phyloP scores from a whole-genome alignment of 2,888 invertebrate genomes.

The Andricus quercusramuli region DNA sequence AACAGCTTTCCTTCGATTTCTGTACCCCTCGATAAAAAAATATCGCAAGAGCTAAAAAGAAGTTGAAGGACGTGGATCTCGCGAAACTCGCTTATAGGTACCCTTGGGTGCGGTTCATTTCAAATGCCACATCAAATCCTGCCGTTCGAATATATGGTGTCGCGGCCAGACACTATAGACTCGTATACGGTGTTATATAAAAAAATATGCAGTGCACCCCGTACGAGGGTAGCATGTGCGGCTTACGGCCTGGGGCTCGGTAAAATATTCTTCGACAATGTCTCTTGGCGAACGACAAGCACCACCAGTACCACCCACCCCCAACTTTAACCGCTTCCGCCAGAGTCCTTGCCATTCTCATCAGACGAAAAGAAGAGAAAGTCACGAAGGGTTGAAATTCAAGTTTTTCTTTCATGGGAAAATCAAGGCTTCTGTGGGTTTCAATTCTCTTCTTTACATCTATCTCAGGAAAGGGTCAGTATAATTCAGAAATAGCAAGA shows the following conservation, averaged over 20 bases:
- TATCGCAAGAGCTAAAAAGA: slow-evolving; percentile 25
- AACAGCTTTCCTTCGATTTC: neutral
- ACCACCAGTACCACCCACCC: slow-evolving; percentile 4
- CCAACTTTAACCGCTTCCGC: slow-evolving; percentile 9
- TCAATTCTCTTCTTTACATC: neutral
- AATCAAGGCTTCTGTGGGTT: neutral
- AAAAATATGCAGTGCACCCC: slow-evolving; percentile 48
- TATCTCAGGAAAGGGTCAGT: neutral
- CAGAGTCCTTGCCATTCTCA: slow-evolving; percentile 14
- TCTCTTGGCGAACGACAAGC: slow-evolving; percentile 44
- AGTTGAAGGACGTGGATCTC: slow-evolving; percentile 28
- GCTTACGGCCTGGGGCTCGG: slow-evolving; percentile 55
- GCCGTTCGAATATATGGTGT: slow-evolving; percentile 31
- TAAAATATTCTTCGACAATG: slow-evolving; percentile 59
- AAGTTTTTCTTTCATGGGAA: neutral
- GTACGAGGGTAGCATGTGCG: slow-evolving; percentile 60
- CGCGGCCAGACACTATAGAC: slow-evolving; percentile 26
- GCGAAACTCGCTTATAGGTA: slow-evolving; percentile 4
- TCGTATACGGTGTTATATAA: slow-evolving; percentile 45
- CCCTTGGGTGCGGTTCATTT: slow-evolving; percentile 45
- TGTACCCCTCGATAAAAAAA: neutral
- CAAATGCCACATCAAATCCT: slow-evolving; percentile 35
- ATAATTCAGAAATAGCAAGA: no score
- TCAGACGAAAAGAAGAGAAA: slow-evolving; percentile 22
- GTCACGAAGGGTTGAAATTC: slow-evolving; percentile 27